Percentiles rank a stretch among this genome's conserved stretches.
Evolutionary conservation across 2,797 vertebrate species (phyloP).

Genomic region (Mallotus villosus): DNA sequence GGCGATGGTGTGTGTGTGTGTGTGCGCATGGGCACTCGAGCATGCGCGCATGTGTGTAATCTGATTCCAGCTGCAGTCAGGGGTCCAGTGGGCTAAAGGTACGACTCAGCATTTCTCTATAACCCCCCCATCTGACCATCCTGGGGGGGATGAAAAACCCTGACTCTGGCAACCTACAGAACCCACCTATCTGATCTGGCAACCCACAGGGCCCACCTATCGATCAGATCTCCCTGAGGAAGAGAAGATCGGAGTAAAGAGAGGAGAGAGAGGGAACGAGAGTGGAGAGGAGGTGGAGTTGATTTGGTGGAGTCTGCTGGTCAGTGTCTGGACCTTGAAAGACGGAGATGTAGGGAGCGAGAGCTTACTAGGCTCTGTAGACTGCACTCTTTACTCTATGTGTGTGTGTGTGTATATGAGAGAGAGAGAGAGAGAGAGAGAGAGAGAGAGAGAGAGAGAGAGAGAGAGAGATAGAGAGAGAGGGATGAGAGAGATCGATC

Average conservation of each 20-base stretch:
- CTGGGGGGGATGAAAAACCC: slow-evolving; percentile 59
- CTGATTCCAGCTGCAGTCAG: slow-evolving; percentile 22
- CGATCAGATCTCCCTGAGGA: slow-evolving; percentile 58
- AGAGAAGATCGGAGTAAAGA: no score
- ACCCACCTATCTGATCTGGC: slow-evolving; percentile 52
- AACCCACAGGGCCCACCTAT: slow-evolving; percentile 56
- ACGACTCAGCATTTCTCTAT: slow-evolving; percentile 66
- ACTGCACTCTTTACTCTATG: no score
- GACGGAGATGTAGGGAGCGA: no score
- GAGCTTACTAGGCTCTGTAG: no score
- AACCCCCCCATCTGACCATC: slow-evolving; percentile 40
- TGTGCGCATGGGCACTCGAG: neutral
- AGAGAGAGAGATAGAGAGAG: no score
- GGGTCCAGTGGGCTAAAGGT: neutral
- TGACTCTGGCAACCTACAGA: slow-evolving; percentile 63
- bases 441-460: no score
- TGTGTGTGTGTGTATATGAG: no score
- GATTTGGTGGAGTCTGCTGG: no score
- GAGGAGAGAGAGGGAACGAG: slow-evolving; percentile 48
- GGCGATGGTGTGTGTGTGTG: slow-evolving; percentile 25
- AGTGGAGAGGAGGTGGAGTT: neutral
- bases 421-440: no score
- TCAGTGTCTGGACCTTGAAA: no score
- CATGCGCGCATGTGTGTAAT: neutral
- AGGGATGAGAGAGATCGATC: no score